Evolutionary conservation across 2,113 vertebrate species (phyloP).

Genomic region (Addax nasomaculatus): DNA sequence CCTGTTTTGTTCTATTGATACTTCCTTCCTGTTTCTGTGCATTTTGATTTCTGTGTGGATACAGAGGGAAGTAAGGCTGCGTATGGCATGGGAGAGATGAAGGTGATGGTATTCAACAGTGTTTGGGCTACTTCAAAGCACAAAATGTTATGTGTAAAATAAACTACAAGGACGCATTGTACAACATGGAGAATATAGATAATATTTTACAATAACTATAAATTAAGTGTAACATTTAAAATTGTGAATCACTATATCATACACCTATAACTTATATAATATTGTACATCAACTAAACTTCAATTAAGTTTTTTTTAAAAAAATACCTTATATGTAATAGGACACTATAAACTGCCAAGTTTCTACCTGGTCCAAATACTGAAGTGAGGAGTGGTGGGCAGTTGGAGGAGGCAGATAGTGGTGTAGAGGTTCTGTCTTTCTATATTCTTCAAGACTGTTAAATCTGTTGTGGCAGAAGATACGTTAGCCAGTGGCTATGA

Average conservation of each 20-base stretch:
- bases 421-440: not conserved
- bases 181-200: not conserved
- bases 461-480: not conserved
- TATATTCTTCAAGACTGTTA: not conserved
- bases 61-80: not conserved
- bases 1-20: not conserved
- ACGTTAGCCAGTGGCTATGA: not conserved
- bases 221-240: not conserved
- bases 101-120: not conserved
- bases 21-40: not conserved
- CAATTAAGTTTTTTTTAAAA: not conserved
- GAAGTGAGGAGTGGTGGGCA: accelerated
- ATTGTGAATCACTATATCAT: not conserved
- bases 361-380: not conserved
- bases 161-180: not conserved
- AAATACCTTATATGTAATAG: not conserved
- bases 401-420: not conserved
- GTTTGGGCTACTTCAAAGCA: not conserved
- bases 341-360: not conserved
- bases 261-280: not conserved
- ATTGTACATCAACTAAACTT: not conserved
- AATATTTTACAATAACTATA: not conserved
- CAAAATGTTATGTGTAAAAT: not conserved
- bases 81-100: not conserved
- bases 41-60: not conserved